Evolutionary conservation across 1,140 invertebrate genomes (phyloP).

Genomic region (Chelonus insularis): DNA sequence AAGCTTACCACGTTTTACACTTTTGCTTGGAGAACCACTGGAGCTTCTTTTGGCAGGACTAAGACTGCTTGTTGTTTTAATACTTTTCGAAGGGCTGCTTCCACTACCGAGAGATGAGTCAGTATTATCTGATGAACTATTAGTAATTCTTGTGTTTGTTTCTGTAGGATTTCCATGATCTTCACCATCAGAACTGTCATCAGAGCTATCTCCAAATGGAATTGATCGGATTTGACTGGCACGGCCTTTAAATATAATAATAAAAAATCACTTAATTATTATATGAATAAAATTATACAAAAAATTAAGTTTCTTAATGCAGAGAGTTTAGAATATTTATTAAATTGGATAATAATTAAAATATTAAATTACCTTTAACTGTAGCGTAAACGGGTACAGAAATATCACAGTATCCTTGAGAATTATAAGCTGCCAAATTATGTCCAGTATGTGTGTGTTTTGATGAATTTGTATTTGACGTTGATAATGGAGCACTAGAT

Average conservation of each 20-base stretch:
- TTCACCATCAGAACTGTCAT: conserved; percentile 91
- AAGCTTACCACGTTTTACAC: conserved; percentile 58
- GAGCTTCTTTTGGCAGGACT: conserved; percentile 83
- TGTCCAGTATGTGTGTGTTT: conserved; percentile 57
- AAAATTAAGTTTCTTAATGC: too few relatives aligned
- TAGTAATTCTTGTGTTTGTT: conserved; percentile 61
- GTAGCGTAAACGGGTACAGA: conserved; percentile 94
- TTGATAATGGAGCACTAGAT: conserved; percentile 49
- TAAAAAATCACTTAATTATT: conserved; percentile 18
- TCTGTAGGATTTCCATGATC: conserved; percentile 62
- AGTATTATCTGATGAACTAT: conserved; percentile 59
- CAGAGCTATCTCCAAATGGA: conserved; percentile 94
- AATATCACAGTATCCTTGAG: conserved; percentile 78
- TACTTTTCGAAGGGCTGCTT: conserved; percentile 81
- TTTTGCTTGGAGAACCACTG: conserved; percentile 81
- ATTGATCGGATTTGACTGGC: conserved; percentile 94
- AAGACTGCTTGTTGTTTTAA: conserved; percentile 80
- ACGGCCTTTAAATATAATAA: conserved; percentile 63
- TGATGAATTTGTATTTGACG: conserved; percentile 53
- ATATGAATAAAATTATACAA: too few relatives aligned
- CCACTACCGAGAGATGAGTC: conserved; percentile 65
- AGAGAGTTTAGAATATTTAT: too few relatives aligned
- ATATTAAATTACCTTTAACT: conserved; percentile 77
- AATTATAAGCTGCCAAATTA: conserved; percentile 54
- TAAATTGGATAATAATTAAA: too few relatives aligned